phyloP scores from a whole-genome alignment of 2,113 vertebrate species.

The Aptenodytes patagonicus region DNA sequence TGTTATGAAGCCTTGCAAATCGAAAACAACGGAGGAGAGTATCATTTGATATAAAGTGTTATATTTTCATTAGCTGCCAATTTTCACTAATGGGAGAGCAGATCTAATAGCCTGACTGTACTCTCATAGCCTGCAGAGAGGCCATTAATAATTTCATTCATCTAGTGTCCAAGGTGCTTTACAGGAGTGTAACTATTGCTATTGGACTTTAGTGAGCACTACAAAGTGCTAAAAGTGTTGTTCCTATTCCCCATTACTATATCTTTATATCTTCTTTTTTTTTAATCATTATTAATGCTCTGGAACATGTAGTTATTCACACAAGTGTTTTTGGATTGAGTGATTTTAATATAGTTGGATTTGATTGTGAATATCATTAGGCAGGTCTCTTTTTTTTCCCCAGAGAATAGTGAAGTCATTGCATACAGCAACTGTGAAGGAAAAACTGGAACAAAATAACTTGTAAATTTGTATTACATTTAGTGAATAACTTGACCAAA shows the following conservation, averaged over 20 bases:
- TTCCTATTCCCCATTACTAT: not conserved
- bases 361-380: not conserved
- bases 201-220: not conserved
- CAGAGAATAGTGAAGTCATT: not conserved
- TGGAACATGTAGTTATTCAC: not conserved
- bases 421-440: not conserved
- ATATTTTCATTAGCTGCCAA: constrained; percentile 10
- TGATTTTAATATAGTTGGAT: not conserved
- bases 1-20: not conserved
- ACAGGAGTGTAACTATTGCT: not conserved
- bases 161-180: not conserved
- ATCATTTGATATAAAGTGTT: not conserved
- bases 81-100: not conserved
- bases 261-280: not conserved
- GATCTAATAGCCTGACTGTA: not conserved
- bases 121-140: not conserved
- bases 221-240: not conserved
- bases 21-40: not conserved
- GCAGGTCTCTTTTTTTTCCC: not conserved
- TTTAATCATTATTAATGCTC: not conserved
- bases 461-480: not conserved
- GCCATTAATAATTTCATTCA: not conserved
- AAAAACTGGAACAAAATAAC: not conserved
- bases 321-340: not conserved
- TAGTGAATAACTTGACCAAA: not conserved